phyloP scores from a whole-genome alignment of 2,888 invertebrate species.

The Cataglyphis livida region DNA sequence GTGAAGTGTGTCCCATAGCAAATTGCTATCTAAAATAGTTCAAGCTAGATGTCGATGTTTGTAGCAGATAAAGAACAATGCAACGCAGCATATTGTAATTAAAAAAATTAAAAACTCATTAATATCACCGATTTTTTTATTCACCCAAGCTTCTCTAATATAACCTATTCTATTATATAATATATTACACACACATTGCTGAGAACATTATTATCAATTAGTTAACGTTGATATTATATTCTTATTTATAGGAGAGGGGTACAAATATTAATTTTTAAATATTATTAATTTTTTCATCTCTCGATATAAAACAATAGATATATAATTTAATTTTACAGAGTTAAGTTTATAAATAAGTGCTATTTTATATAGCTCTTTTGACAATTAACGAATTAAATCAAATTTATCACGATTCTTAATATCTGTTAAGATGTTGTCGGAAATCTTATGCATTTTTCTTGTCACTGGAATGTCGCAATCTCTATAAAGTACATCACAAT shows the following conservation, averaged over 20 bases:
- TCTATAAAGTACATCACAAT: constrained; percentile 82
- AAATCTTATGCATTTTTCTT: neutral
- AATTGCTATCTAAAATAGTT: constrained; percentile 85
- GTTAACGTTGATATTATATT: neutral
- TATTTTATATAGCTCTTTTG: neutral
- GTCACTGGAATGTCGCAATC: constrained; percentile 72
- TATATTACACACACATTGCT: neutral
- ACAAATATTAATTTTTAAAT: constrained; percentile 6
- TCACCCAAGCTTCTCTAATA: constrained; percentile 43
- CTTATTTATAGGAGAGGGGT: neutral
- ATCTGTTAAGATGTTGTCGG: neutral
- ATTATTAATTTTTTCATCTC: neutral
- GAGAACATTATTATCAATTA: neutral
- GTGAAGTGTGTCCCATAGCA: constrained; percentile 79
- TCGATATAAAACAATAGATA: neutral
- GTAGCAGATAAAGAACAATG: constrained; percentile 83
- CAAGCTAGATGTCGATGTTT: constrained; percentile 85
- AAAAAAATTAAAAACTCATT: constrained; percentile 83
- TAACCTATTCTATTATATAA: neutral
- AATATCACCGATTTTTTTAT: constrained; percentile 72
- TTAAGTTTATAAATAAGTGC: neutral
- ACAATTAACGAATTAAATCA: constrained; percentile 11
- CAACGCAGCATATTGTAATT: constrained; percentile 84
- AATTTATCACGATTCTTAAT: neutral
- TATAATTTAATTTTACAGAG: neutral